Evolutionary conservation across 2,888 invertebrate genomes (phyloP), one percentile per base, ranked within the genome.

Genomic region (Mesorhabditis spiculigera): DNA sequence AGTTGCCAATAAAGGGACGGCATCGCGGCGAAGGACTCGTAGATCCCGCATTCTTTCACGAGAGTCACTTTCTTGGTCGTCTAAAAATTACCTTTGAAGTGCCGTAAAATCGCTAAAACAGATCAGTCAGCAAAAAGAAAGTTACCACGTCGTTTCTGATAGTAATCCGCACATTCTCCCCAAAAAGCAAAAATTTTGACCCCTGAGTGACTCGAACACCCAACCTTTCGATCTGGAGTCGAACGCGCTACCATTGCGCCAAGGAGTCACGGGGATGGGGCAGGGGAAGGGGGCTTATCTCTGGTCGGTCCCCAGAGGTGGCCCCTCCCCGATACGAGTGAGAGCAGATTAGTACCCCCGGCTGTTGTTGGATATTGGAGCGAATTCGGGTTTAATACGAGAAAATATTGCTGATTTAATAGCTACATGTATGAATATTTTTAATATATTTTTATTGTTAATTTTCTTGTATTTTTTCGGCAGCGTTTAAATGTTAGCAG

Each of bases 1-100:
- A 90, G 89, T 84, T 90, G 90, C 91, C 91, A 91, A 88, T 90
- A 91, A 5, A 89, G 88, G 80, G 90, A 90, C 5, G 91, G 91
- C 81, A 91, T 91, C 81, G 91, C 91, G 87, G 88, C 88, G 85
- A 91, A 91, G 87, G 90, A 89, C 64, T 90, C 89, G 85, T 91
- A 91, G 75, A 91, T 87, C 58, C 91, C 91, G 83, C 91, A 91
- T 86, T 90, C 90, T 80, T 89, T 87, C 67, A 91, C 89, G 77
- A 91, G 89, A 81, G 71, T 71, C 41, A 82, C 69, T 61, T 69
- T 68, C 16, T 69, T 67, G n/a, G 71, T 43, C 8, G 68, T 68
- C 73, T 77, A 50, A 44, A 68, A 45, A 28, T 28, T 3, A 28
- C 28, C 28, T 28, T 28, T 28, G 3, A 28, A 28, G 28, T 2